Conservation (phyloP, 2,797 vertebrate genomes). For the Scolopax rusticola region DNA sequence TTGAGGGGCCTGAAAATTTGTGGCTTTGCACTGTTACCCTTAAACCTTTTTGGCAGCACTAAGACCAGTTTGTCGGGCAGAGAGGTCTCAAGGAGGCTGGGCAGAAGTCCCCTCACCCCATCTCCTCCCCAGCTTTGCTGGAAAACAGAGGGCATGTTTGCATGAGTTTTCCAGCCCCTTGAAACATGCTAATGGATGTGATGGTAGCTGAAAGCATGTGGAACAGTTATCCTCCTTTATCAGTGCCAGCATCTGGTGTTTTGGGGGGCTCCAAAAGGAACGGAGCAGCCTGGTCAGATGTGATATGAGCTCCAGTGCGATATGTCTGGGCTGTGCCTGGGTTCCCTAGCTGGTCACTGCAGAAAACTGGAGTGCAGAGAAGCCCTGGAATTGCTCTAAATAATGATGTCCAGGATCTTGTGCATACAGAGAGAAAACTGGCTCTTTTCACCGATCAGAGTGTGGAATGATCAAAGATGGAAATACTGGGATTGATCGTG, state of each 20-base stretch:
- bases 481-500: background rate
- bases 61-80: background rate
- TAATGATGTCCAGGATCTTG: background rate
- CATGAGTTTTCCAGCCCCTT: background rate
- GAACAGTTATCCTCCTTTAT: background rate
- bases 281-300: background rate
- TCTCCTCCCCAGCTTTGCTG: background rate
- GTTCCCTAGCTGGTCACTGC: background rate
- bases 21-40: background rate
- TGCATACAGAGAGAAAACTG: background rate
- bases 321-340: background rate
- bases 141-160: background rate
- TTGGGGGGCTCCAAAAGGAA: background rate
- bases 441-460: background rate
- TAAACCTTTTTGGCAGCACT: background rate
- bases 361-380: background rate
- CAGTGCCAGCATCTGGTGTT: slow-evolving; percentile 46
- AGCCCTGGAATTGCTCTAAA: background rate
- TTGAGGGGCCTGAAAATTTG: background rate
- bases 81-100: background rate
- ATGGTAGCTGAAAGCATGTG: background rate
- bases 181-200: background rate
- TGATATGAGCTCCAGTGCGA: background rate
- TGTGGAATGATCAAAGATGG: background rate
- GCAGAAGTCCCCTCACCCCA: background rate